phyloP scores from a whole-genome alignment of 2,113 vertebrate species.

The Piprites chloris region DNA sequence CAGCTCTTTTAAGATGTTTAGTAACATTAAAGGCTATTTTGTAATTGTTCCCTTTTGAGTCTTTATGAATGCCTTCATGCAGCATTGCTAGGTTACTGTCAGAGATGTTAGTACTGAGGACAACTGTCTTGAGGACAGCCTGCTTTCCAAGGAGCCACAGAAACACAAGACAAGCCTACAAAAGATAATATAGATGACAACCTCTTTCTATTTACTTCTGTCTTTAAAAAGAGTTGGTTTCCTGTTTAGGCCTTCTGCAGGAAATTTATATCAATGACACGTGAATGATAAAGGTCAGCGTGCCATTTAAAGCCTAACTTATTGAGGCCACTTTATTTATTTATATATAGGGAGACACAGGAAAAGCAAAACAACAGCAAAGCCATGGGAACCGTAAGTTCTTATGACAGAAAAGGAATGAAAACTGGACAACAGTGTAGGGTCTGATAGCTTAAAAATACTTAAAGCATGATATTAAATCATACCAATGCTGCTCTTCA shows the following conservation, averaged over 20 bases:
- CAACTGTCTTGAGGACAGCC: background rate
- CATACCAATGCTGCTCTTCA: background rate
- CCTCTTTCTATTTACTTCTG: background rate
- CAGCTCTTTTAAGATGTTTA: background rate
- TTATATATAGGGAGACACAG: background rate
- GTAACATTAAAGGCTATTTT: background rate
- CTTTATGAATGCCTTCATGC: background rate
- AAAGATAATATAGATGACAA: background rate
- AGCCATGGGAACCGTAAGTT: background rate
- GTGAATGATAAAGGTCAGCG: background rate
- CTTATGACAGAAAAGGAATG: background rate
- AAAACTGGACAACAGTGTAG: background rate
- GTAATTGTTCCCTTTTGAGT: background rate
- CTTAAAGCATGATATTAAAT: background rate
- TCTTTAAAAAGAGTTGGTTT: background rate
- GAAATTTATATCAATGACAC: background rate
- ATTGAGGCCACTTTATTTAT: background rate
- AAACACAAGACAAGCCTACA: background rate
- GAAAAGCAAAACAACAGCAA: background rate
- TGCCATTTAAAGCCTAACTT: background rate
- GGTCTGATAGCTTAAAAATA: background rate
- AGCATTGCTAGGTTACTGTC: background rate
- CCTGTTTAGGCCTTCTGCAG: background rate
- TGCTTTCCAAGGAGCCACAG: background rate
- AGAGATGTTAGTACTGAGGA: background rate